These are phyloP conservation scores for Pasiphila rectangulata DNA, from an alignment of 2,888 invertebrate species.

Conservation along the genomic window DNA sequence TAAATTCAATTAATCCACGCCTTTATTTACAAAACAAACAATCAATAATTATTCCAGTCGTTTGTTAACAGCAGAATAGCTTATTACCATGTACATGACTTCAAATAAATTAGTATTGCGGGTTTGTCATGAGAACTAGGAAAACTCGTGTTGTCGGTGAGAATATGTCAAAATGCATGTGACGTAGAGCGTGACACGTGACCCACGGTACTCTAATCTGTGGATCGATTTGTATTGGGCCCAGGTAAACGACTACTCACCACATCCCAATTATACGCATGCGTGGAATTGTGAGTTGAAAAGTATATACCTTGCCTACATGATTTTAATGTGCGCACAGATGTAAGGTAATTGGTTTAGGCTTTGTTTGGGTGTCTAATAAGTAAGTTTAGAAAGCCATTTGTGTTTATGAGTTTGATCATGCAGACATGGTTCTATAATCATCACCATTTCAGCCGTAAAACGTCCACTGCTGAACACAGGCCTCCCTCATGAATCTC, in stretches of 20 bases:
- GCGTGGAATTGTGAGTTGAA: conserved; percentile 21
- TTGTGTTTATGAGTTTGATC: too few relatives aligned
- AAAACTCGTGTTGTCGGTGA: conserved; percentile 57
- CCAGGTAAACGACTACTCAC: conserved; percentile 28
- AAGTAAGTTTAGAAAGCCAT: too few relatives aligned
- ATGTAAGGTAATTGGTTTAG: not conserved
- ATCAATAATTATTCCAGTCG: not conserved
- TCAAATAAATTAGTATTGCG: conserved; percentile 45
- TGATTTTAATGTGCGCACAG: not conserved
- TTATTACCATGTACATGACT: not conserved
- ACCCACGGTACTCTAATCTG: conserved; percentile 36
- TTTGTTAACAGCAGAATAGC: conserved; percentile 1
- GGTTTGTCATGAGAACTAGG: conserved; percentile 59
- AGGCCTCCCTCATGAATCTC: too few relatives aligned
- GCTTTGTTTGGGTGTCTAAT: too few relatives aligned
- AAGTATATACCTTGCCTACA: conserved; percentile 11
- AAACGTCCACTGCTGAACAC: too few relatives aligned
- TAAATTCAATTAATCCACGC: not conserved
- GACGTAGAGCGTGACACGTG: too few relatives aligned
- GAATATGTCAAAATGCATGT: conserved; percentile 40
- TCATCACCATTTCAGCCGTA: too few relatives aligned
- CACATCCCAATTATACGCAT: conserved; percentile 21
- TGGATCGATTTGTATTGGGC: conserved; percentile 31
- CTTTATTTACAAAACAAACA: not conserved
- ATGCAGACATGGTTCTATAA: too few relatives aligned